Percentiles rank a stretch among this genome's conserved stretches.
Conservation (phyloP, 2,888 invertebrate genomes). For the Sinelater perroti region DNA sequence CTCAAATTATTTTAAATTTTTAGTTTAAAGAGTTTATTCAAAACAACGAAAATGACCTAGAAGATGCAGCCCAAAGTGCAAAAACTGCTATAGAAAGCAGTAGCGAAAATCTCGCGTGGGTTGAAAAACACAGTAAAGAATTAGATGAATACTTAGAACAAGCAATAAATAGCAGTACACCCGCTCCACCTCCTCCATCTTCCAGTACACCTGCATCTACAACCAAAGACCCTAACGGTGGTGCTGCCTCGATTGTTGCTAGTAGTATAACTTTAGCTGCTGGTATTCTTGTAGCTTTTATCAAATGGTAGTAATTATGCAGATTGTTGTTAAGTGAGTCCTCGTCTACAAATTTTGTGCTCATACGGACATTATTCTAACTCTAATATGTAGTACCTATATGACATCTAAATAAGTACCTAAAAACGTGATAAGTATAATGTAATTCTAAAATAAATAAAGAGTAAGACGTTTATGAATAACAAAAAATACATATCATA, state of each 20-base stretch:
- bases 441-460: too few species aligned
- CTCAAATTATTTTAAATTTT: neutral
- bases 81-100: conserved; percentile 50
- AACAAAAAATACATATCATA: too few species aligned
- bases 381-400: too few species aligned
- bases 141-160: neutral
- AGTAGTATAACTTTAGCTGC: neutral
- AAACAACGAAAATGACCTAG: conserved; percentile 48
- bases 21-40: conserved; percentile 39
- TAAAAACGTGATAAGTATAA: too few species aligned
- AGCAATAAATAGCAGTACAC: neutral
- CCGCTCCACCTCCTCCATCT: neutral
- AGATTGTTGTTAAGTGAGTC: too few species aligned
- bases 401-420: too few species aligned
- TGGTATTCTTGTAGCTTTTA: neutral
- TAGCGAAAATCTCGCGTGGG: conserved; percentile 55
- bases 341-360: too few species aligned
- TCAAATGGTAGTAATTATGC: neutral
- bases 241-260: neutral
- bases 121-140: conserved; percentile 35
- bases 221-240: neutral
- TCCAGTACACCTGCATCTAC: neutral
- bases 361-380: too few species aligned
- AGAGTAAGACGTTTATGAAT: too few species aligned
- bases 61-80: conserved; percentile 47